Conservation (phyloP, 2,113 vertebrate genomes). For the Ibidorhyncha struthersii region DNA sequence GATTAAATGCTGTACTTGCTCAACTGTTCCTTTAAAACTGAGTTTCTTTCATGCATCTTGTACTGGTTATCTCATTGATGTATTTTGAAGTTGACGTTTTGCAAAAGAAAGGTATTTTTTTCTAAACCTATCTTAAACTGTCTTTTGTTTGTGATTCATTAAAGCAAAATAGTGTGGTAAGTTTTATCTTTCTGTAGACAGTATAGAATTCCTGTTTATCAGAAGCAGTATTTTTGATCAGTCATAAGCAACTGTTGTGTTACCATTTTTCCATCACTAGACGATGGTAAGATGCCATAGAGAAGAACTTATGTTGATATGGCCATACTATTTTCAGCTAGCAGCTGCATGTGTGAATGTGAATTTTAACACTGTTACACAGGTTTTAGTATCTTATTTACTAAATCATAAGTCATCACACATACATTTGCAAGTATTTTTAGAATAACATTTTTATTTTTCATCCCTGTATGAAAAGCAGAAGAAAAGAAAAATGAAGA, state of each 20-base stretch:
- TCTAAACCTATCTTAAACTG: background rate
- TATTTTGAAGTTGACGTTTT: background rate
- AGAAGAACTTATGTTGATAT: background rate
- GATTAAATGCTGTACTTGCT: background rate
- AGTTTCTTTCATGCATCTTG: background rate
- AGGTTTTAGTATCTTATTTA: background rate
- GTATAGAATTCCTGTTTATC: background rate
- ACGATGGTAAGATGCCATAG: background rate
- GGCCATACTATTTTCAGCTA: background rate
- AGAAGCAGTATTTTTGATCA: background rate
- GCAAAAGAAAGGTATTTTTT: background rate
- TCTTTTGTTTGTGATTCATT: background rate
- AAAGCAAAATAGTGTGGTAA: background rate
- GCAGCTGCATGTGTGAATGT: background rate
- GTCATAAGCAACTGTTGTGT: background rate
- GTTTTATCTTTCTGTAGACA: background rate
- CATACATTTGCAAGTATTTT: background rate
- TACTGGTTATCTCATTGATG: background rate
- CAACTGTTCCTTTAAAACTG: background rate
- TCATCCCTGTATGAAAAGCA: background rate
- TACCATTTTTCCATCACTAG: background rate
- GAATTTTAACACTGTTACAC: background rate
- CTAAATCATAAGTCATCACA: background rate
- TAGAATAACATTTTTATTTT: background rate
- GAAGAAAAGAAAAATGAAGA: conserved; percentile 80